Percentiles rank a stretch among this genome's conserved stretches.
phyloP scores from a whole-genome alignment of 2,113 vertebrate genomes.

The Ammospiza caudacuta region DNA sequence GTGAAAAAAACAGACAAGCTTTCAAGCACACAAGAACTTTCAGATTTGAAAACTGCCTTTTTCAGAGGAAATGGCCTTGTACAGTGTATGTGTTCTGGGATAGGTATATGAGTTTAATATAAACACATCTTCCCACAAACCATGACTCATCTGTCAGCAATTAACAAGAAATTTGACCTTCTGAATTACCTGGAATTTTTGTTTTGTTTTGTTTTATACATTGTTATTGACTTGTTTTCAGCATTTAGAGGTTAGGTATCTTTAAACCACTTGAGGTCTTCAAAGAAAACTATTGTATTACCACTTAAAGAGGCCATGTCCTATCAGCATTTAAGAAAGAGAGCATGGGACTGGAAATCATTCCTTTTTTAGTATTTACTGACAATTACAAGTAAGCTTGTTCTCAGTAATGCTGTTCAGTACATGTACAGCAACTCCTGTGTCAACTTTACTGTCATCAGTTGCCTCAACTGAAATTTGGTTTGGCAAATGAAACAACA shows the following conservation, averaged over 20 bases:
- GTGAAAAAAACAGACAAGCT: neutral
- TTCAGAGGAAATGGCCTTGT: conserved; percentile 27
- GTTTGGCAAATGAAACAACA: conserved; percentile 11
- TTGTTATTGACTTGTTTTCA: neutral
- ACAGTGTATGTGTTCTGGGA: neutral
- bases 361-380: neutral
- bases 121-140: neutral
- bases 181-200: neutral
- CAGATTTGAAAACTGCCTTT: neutral
- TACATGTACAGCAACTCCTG: neutral
- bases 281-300: neutral
- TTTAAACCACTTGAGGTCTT: neutral
- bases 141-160: neutral
- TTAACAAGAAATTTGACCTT: neutral
- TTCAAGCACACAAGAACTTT: neutral
- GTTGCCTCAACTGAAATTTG: neutral
- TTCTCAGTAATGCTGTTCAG: neutral
- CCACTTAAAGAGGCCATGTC: neutral
- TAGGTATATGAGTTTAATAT: neutral
- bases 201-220: neutral
- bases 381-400: neutral
- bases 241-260: neutral
- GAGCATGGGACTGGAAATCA: neutral
- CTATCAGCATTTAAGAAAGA: neutral
- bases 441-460: neutral